phyloP scores from a whole-genome alignment of 2,797 vertebrate genomes.

The Psittacula echo region DNA sequence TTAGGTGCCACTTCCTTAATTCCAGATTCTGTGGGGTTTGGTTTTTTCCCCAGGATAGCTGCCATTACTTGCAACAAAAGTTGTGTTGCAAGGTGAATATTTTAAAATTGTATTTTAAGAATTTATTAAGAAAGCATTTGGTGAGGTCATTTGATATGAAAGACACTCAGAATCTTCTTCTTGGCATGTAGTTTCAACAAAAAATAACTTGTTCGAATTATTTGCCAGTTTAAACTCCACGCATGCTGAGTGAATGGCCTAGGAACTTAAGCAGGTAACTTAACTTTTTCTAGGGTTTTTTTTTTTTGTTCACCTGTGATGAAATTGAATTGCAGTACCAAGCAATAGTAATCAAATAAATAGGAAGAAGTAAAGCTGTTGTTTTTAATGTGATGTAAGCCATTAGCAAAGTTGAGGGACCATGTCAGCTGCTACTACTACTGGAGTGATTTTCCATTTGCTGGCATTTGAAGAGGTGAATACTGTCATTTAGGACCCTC shows the following conservation, averaged over 20 bases:
- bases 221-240: constrained; percentile 46
- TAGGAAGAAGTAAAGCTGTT: constrained; percentile 51
- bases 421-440: constrained; percentile 71
- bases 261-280: constrained; percentile 36
- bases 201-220: constrained; percentile 30
- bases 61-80: constrained; percentile 1
- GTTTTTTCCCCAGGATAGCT: background rate
- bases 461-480: constrained; percentile 70
- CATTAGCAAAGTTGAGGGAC: constrained; percentile 70
- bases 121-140: background rate
- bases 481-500: constrained; percentile 53
- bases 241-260: constrained; percentile 33
- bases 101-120: background rate
- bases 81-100: constrained; percentile 4
- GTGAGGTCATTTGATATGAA: constrained; percentile 15
- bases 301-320: constrained; percentile 43
- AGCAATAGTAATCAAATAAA: constrained; percentile 55
- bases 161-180: constrained; percentile 28
- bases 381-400: constrained; percentile 50
- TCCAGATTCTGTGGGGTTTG: background rate
- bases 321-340: constrained; percentile 17
- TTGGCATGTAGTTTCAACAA: background rate
- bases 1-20: constrained; percentile 22
- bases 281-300: constrained; percentile 41
- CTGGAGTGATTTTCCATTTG: constrained; percentile 53